These are phyloP conservation scores for Pangasius sanitwongsei DNA, from an alignment of 2,797 vertebrate genomes.

Conservation along the genomic window DNA sequence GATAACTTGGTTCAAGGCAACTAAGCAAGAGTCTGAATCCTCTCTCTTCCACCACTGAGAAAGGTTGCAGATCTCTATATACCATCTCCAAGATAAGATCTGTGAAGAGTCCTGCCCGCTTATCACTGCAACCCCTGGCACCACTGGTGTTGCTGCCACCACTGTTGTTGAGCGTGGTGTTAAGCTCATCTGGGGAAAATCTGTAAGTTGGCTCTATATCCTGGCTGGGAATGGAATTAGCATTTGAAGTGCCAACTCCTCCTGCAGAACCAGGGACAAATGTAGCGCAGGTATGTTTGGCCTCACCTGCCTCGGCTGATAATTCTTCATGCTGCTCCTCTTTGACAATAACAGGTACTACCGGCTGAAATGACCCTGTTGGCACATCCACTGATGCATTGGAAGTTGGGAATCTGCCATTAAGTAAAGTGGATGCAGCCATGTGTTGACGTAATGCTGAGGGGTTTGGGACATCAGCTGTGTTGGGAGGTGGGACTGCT, in stretches of 20 bases:
- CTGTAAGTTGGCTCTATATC: slow-evolving; percentile 51
- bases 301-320: slow-evolving; percentile 49
- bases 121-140: slow-evolving; percentile 54
- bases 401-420: slow-evolving; percentile 35
- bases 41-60: slow-evolving; percentile 69
- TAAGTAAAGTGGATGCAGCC: slow-evolving; percentile 47
- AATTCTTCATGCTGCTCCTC: slow-evolving; percentile 59
- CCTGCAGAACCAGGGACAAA: slow-evolving; percentile 37
- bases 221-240: slow-evolving; percentile 37
- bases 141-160: slow-evolving; percentile 33
- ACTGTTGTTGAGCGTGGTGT: slow-evolving; percentile 44
- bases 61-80: slow-evolving; percentile 69
- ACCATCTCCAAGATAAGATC: slow-evolving; percentile 72
- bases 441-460: slow-evolving; percentile 49
- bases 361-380: slow-evolving; percentile 49
- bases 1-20: slow-evolving; percentile 67
- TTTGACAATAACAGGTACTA: slow-evolving; percentile 59
- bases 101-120: slow-evolving; percentile 61
- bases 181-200: slow-evolving; percentile 49
- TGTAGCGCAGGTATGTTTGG: slow-evolving; percentile 54
- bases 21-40: slow-evolving; percentile 70
- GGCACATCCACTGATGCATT: slow-evolving; percentile 26
- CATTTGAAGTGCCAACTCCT: slow-evolving; percentile 37
- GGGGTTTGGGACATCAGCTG: slow-evolving; percentile 47
- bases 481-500: slow-evolving; percentile 42